These are phyloP conservation scores for Sylvia borin DNA, from an alignment of 2,797 vertebrate genomes.

Conservation along the genomic window DNA sequence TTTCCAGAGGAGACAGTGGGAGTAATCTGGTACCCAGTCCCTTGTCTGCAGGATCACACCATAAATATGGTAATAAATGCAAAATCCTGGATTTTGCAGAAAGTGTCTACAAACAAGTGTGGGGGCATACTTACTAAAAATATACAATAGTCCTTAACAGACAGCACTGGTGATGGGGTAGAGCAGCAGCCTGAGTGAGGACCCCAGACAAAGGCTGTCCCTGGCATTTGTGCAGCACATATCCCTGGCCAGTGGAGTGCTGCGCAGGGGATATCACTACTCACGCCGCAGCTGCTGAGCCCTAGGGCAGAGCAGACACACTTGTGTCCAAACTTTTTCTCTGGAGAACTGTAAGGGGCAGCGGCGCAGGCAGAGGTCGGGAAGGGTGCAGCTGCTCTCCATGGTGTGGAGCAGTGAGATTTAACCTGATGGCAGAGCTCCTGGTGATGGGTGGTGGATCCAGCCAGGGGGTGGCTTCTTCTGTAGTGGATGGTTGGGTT, in stretches of 20 bases:
- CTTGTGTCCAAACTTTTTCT: not conserved
- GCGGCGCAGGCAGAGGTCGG: not conserved
- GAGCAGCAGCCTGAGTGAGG: not conserved
- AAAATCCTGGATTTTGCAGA: not conserved
- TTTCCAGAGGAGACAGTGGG: rapidly evolving
- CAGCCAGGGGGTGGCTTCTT: not conserved
- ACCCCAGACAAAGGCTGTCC: not conserved
- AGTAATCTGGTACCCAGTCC: not conserved
- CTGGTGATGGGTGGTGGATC: not conserved
- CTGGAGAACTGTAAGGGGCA: too few relatives aligned
- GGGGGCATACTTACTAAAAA: not conserved
- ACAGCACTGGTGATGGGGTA: too few relatives aligned
- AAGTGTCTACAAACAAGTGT: not conserved
- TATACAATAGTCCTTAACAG: not conserved
- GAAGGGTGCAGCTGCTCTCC: not conserved
- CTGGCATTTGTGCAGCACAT: not conserved
- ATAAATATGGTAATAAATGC: not conserved
- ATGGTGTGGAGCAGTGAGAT: rapidly evolving
- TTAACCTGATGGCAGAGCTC: not conserved
- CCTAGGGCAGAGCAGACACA: not conserved
- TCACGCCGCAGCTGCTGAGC: not conserved
- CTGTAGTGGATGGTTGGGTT: not conserved
- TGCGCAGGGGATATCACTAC: not conserved
- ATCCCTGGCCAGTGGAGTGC: not conserved
- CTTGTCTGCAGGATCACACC: not conserved